Conservation (phyloP, 1,140 invertebrate species). For the Drosophila asahinai region DNA sequence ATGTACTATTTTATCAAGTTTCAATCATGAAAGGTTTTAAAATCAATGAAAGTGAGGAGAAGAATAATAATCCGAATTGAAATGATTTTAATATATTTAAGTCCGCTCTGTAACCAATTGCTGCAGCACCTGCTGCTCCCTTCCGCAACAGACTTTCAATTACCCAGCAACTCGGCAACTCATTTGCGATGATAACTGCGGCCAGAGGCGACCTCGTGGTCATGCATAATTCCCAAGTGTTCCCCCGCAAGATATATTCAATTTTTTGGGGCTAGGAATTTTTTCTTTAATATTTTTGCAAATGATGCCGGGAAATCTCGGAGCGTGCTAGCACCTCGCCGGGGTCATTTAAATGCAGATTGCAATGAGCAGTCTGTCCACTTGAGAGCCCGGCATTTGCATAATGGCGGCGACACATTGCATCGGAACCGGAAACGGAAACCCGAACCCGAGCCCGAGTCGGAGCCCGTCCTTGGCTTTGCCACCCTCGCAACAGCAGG, state of each 20-base stretch:
- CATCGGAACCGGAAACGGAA: constrained; percentile 76
- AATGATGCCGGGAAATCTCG: constrained; percentile 71
- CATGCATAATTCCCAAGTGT: constrained; percentile 41
- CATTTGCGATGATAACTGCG: constrained; percentile 45
- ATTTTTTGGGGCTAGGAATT: constrained; percentile 2
- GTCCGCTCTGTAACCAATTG: background rate
- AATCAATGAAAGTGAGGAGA: too few species aligned
- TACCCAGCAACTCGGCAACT: constrained; percentile 39
- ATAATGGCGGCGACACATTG: constrained; percentile 81
- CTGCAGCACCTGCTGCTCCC: background rate
- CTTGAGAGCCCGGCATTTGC: constrained; percentile 64
- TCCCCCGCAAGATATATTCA: constrained; percentile 17
- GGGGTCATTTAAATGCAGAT: constrained; percentile 82
- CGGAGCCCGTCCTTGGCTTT: background rate
- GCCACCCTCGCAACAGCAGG: constrained; percentile 5
- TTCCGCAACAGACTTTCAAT: constrained; percentile 52
- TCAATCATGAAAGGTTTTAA: too few species aligned
- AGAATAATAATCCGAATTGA: too few species aligned
- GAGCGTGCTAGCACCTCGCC: constrained; percentile 43
- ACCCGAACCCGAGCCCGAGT: constrained; percentile 10
- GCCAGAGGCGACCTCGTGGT: constrained; percentile 7
- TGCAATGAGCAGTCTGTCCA: constrained; percentile 71
- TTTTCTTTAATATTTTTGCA: constrained; percentile 69
- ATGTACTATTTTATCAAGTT: too few species aligned
- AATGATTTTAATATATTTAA: background rate